Conservation (phyloP, 2,797 vertebrate species). For the Halcyon leucocephala region DNA sequence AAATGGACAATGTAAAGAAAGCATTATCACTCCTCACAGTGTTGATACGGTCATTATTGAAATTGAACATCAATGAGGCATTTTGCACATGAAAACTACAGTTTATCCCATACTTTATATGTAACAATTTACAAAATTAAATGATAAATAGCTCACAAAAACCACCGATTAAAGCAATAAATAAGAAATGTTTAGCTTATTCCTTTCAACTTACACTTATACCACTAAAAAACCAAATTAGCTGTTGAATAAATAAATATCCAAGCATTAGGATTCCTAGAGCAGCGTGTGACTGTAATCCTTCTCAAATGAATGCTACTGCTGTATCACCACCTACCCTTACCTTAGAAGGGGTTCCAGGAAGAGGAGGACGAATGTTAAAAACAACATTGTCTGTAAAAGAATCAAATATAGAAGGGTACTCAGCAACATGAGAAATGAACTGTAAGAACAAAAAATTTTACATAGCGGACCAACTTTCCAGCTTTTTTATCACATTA, state of each 20-base stretch:
- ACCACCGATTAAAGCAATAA: not conserved
- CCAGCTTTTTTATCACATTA: not conserved
- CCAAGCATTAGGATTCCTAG: not conserved
- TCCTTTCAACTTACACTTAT: not conserved
- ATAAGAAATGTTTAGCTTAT: not conserved
- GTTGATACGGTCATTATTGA: not conserved
- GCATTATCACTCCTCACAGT: not conserved
- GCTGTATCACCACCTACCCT: not conserved
- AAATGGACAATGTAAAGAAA: not conserved
- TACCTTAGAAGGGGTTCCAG: constrained; percentile 62
- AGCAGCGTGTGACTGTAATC: not conserved
- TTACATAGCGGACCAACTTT: not conserved
- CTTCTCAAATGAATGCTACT: not conserved
- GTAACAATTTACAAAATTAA: not conserved
- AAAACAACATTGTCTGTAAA: constrained; percentile 56
- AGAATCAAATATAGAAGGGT: not conserved
- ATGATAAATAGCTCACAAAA: not conserved
- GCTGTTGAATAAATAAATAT: not conserved
- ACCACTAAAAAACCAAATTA: not conserved
- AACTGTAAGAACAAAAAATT: not conserved
- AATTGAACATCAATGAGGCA: not conserved
- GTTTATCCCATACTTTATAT: not conserved
- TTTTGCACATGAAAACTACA: not conserved
- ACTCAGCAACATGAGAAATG: not conserved
- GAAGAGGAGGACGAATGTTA: constrained; percentile 9